phyloP scores from a whole-genome alignment of 2,888 invertebrate species.

The Diaprepes abbreviatus region DNA sequence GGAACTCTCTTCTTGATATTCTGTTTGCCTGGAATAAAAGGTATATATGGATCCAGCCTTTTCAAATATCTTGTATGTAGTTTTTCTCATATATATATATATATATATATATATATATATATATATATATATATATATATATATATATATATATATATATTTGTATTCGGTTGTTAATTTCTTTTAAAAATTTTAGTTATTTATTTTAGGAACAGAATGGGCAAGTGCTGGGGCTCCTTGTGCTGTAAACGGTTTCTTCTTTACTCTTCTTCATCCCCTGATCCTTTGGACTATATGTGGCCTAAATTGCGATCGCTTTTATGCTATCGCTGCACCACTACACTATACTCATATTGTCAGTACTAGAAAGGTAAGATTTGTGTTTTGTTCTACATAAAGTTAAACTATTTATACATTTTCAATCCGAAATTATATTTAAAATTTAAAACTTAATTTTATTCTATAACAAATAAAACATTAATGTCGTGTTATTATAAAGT shows the following conservation, averaged over 20 bases:
- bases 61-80: not conserved
- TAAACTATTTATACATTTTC: too few relatives aligned
- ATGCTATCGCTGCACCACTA: conserved; percentile 84
- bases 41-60: conserved; percentile 39
- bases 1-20: conserved; percentile 75
- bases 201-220: conserved; percentile 63
- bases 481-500: too few relatives aligned
- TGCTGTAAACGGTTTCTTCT: conserved; percentile 76
- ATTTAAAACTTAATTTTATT: too few relatives aligned
- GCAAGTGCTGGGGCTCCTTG: conserved; percentile 72
- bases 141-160: too few relatives aligned
- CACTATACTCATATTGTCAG: conserved; percentile 85
- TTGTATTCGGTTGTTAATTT: not conserved
- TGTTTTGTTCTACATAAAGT: too few relatives aligned
- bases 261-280: conserved; percentile 80
- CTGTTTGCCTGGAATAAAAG: conserved; percentile 69
- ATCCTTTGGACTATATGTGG: conserved; percentile 86
- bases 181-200: not conserved
- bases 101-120: not conserved
- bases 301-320: conserved; percentile 83
- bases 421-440: too few relatives aligned
- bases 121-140: too few relatives aligned
- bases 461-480: too few relatives aligned
- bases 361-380: conserved; percentile 74
- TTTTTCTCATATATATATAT: too few relatives aligned